Evolutionary conservation across 2,888 invertebrate species (phyloP).

Genomic region (Aphidoletes aphidimyza): DNA sequence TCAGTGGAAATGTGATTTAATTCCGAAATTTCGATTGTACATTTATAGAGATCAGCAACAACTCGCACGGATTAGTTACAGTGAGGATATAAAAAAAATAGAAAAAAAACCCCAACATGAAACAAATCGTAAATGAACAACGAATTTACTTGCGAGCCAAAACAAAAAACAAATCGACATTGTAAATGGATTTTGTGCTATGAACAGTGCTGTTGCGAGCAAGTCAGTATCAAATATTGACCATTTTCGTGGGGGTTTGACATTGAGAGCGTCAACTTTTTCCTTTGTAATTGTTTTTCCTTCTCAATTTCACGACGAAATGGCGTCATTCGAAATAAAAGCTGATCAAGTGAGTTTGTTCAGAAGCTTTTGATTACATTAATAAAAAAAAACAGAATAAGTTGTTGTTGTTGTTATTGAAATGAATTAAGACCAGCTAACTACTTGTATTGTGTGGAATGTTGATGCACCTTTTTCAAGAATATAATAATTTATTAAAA

Average conservation of each 20-base stretch:
- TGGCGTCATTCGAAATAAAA: no score
- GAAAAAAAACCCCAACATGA: neutral
- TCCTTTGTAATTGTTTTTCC: neutral
- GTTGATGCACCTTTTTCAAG: no score
- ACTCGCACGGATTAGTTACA: neutral
- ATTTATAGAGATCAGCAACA: neutral
- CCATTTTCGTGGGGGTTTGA: neutral
- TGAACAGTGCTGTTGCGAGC: neutral
- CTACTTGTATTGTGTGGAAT: no score
- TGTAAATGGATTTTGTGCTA: slow-evolving; percentile 3
- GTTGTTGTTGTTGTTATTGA: no score
- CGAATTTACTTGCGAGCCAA: neutral
- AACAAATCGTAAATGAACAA: neutral
- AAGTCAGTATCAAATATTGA: neutral
- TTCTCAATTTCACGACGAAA: neutral
- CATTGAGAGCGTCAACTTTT: neutral
- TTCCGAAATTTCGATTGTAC: neutral
- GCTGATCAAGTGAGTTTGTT: no score
- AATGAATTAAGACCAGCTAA: no score
- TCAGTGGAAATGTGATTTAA: neutral
- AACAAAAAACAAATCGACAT: neutral
- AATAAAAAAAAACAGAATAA: no score
- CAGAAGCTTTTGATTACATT: no score
- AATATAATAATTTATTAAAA: neutral
- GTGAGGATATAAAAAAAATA: slow-evolving; percentile 5